A percentile compares a stretch with the other conserved stretches of the same genome.
Conservation (phyloP, 2,888 invertebrate species). For the Kuschelorhynchus macadamiae region DNA sequence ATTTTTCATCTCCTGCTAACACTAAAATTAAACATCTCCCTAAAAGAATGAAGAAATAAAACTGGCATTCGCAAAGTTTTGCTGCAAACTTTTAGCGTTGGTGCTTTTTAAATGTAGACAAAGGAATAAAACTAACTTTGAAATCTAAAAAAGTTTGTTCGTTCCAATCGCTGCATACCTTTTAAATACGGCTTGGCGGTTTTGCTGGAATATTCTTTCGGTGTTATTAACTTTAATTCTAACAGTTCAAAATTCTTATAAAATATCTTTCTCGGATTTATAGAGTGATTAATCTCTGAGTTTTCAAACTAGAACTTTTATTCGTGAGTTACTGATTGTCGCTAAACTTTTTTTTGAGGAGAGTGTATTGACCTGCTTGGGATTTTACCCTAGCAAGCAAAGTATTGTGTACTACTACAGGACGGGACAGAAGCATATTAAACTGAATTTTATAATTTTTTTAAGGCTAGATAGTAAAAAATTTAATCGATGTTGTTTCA, state of each 20-base stretch:
- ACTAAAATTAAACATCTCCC: slow-evolving; percentile 18
- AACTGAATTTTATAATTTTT: too few species aligned
- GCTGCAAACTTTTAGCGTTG: slow-evolving; percentile 27
- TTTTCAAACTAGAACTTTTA: too few species aligned
- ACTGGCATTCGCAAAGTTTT: slow-evolving; percentile 21
- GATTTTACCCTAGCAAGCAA: too few species aligned
- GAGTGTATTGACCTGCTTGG: too few species aligned
- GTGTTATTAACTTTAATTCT: slow-evolving; percentile 27
- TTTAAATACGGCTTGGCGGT: slow-evolving; percentile 26
- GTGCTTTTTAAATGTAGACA: slow-evolving; percentile 41
- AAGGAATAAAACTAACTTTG: slow-evolving; percentile 40
- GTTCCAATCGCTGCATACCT: slow-evolving; percentile 40
- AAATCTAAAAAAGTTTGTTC: slow-evolving; percentile 32
- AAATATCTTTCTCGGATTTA: not conserved
- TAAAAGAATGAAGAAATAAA: slow-evolving; percentile 22
- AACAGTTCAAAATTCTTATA: slow-evolving; percentile 1
- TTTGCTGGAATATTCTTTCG: slow-evolving; percentile 26
- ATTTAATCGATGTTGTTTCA: too few species aligned
- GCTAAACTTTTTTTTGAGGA: too few species aligned
- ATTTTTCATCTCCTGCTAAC: slow-evolving; percentile 29
- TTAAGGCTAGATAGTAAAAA: too few species aligned
- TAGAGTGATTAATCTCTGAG: not conserved
- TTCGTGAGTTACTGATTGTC: too few species aligned
- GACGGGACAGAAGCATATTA: too few species aligned
- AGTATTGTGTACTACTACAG: too few species aligned